Evolutionary conservation across 2,888 invertebrate genomes (phyloP), one percentile per base, ranked within the genome.

Genomic region (Platycnemis pennipes): DNA sequence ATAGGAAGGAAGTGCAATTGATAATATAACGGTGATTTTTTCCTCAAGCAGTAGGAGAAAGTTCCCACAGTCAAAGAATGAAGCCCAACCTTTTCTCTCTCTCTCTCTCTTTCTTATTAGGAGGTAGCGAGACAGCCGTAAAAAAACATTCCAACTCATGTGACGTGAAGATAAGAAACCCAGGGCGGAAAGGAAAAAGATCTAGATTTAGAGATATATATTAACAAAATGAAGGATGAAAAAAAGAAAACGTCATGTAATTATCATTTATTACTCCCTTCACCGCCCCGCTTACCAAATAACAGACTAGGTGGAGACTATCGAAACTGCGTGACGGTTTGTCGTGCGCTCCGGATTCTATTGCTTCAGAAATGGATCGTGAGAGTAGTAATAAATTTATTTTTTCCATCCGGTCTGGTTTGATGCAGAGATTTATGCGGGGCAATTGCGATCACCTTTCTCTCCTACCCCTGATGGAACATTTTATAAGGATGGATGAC

Each of bases 341-440:
- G 42, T 91, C 91, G 91, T 91, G 91, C 63, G 91, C 63, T 42
- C 42, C 16, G 69, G 44, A 44, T 46, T 91, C 63, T 63, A 44
- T 44, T 42, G 63, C n/a, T 91, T 91, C 63, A 56, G 91, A 91
- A 91, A 91, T 45, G 91, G 91, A 42, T 91, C 91, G 91, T 91
- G 91, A 91, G 63, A 89, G 63, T 44, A 22, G 63, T 5, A 69
- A 63, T 44, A 53, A 91, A n/a, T 44, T 16, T 42, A 69, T 91
- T 91, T 91, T 91, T 63, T 87, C 0, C 31, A 45, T 42, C 91
- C n/a, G 91, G 91, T 91, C 56, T 26, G 44, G 63, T 69, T 91
- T 63, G 49, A 56, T 42, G 42, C 63, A 22, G 63, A 91, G 91
- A 91, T 91, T 91, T 91, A 63, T 91, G 91, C 49, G 22, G 44